phyloP scores from a whole-genome alignment of 2,113 vertebrate genomes.

The Cinclus cinclus region DNA sequence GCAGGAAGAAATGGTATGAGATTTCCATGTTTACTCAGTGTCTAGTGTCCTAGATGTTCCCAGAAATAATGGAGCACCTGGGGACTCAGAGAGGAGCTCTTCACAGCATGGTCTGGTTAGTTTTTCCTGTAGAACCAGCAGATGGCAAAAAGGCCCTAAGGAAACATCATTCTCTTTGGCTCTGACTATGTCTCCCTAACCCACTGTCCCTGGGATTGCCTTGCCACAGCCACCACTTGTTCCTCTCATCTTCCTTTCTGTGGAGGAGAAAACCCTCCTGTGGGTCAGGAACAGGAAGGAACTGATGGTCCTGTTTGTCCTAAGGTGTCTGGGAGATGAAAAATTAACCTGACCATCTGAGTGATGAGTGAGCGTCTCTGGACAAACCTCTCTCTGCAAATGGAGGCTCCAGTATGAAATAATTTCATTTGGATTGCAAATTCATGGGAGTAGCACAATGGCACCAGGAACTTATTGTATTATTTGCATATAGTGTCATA shows the following conservation, averaged over 20 bases:
- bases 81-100: background rate
- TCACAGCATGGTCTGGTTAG: background rate
- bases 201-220: background rate
- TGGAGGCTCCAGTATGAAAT: background rate
- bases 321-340: rapidly evolving
- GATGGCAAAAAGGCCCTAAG: background rate
- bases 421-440: background rate
- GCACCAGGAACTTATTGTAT: background rate
- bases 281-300: background rate
- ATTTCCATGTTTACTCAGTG: background rate
- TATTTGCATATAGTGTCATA: background rate
- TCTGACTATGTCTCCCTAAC: background rate
- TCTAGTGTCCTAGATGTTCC: background rate
- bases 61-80: background rate
- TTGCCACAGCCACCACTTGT: background rate
- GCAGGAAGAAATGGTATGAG: background rate
- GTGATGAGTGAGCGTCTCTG: background rate
- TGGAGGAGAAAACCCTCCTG: background rate
- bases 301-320: background rate
- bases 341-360: background rate
- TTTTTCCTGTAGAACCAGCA: background rate
- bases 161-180: background rate
- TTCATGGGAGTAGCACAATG: background rate
- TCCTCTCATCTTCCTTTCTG: background rate
- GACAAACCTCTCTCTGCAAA: background rate